Conservation (phyloP, 2,888 invertebrate genomes). For the Sarcophaga variegata region DNA sequence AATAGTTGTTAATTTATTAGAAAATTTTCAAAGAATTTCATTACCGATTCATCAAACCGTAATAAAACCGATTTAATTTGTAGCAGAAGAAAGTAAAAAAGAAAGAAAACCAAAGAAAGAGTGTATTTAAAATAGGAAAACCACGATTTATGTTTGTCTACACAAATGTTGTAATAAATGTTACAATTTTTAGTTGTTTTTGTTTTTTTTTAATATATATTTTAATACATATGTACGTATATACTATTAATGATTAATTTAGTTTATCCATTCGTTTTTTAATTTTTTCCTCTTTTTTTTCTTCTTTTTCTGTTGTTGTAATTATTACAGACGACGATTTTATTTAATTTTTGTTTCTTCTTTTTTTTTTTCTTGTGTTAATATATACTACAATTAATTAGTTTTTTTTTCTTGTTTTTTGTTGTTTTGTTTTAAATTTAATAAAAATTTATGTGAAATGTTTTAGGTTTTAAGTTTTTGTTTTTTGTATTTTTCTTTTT, state of each 20-base stretch:
- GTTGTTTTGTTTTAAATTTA: conserved; percentile 45
- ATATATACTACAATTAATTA: background rate
- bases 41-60: no score
- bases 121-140: no score
- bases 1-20: no score
- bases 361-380: background rate
- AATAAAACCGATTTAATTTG: background rate
- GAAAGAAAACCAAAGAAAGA: background rate
- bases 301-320: conserved; percentile 12
- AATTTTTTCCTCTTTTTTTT: conserved; percentile 46
- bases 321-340: conserved; percentile 46
- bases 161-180: background rate
- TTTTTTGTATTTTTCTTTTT: conserved; percentile 60
- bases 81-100: background rate
- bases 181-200: background rate
- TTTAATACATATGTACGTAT: conserved; percentile 53
- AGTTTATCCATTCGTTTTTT: conserved; percentile 27
- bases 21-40: no score
- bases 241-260: conserved; percentile 66
- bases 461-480: conserved; percentile 58
- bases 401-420: conserved; percentile 25
- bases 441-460: conserved; percentile 41
- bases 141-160: background rate
- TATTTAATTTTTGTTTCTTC: conserved; percentile 50
- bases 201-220: background rate